Conservation (phyloP, 2,888 invertebrate species). For the Patella pellucida region DNA sequence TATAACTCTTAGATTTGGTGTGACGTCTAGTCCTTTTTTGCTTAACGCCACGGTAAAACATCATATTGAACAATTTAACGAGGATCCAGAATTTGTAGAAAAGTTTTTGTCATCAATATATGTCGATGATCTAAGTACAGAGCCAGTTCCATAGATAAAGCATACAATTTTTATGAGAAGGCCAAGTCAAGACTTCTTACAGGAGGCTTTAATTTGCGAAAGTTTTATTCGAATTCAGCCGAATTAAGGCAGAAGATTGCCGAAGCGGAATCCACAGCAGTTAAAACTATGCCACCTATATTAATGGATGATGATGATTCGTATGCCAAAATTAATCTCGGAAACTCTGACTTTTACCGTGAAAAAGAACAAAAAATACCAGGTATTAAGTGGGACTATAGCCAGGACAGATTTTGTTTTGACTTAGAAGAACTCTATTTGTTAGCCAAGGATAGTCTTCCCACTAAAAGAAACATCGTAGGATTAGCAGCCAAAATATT, state of each 20-base stretch:
- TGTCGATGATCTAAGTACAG: neutral
- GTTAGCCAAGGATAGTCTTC: neutral
- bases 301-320: neutral
- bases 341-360: neutral
- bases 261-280: neutral
- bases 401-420: neutral
- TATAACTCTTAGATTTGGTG: neutral
- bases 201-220: neutral
- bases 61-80: neutral
- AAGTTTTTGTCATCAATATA: neutral
- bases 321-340: neutral
- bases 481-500: conserved; percentile 4
- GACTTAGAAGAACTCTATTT: neutral
- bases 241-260: neutral
- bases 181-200: neutral
- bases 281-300: neutral
- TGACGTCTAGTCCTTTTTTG: neutral
- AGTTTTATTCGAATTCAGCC: neutral
- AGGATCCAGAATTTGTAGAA: neutral
- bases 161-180: neutral
- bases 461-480: neutral
- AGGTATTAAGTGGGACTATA: neutral
- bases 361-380: neutral
- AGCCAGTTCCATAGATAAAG: neutral
- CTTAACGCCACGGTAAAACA: neutral